These are phyloP conservation scores for Araneus ventricosus DNA, from an alignment of 1,140 invertebrate species.

Conservation along the genomic window DNA sequence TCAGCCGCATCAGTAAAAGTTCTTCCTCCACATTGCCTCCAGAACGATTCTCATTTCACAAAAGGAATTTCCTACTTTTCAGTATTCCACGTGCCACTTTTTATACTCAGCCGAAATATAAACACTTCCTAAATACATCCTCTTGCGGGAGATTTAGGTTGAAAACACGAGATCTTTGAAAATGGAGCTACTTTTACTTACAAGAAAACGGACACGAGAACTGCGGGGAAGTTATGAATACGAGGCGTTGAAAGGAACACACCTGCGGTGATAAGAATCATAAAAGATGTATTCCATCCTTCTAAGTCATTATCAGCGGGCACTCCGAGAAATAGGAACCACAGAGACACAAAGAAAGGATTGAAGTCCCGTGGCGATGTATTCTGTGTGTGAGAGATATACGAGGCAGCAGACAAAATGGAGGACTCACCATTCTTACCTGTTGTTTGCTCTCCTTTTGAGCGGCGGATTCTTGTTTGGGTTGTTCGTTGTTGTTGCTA, in stretches of 20 bases:
- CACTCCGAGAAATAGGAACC: neutral
- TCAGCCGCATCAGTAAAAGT: no score
- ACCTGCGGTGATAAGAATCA: neutral
- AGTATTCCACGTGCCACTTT: neutral
- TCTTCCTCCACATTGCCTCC: no score
- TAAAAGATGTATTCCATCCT: neutral
- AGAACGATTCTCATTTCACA: no score
- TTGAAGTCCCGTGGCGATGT: neutral
- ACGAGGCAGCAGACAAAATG: neutral
- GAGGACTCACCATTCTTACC: neutral
- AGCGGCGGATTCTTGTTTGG: neutral
- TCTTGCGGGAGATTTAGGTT: neutral
- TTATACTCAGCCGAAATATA: neutral
- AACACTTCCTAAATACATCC: neutral
- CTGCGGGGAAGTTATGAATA: neutral
- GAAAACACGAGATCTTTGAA: neutral
- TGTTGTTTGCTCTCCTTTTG: slow-evolving; percentile 33
- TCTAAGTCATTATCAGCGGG: neutral
- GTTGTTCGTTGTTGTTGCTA: slow-evolving; percentile 27
- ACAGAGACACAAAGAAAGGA: neutral
- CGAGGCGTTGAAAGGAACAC: neutral
- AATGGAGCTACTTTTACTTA: neutral
- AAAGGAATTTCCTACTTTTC: neutral
- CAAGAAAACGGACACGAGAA: neutral
- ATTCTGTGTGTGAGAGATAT: neutral